Evolutionary conservation across 2,113 vertebrate species (phyloP).

Genomic region (Peromyscus polionotus): DNA sequence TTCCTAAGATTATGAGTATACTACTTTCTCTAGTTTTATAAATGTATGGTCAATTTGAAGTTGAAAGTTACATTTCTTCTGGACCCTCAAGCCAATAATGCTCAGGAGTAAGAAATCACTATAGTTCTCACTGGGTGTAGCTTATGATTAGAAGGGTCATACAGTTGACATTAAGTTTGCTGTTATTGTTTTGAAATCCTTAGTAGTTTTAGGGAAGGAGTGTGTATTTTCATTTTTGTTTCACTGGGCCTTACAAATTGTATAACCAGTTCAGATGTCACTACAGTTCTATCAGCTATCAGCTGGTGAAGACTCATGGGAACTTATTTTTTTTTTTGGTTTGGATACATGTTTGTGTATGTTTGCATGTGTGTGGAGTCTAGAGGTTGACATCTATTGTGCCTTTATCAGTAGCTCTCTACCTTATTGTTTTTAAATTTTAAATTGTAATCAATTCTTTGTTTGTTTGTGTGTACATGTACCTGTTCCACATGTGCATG

Average conservation of each 20-base stretch:
- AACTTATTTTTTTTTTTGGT: not conserved
- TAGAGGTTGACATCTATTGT: not conserved
- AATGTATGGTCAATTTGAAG: constrained; percentile 37
- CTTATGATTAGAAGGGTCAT: not conserved
- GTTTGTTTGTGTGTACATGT: no score
- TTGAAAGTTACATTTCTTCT: constrained; percentile 1
- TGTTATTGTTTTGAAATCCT: constrained; percentile 21
- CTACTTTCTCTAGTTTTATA: not conserved
- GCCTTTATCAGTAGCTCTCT: not conserved
- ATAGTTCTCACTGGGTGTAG: not conserved
- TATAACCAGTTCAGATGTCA: not conserved
- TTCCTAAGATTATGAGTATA: constrained; percentile 37
- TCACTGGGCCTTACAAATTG: constrained; percentile 1
- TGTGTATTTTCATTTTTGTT: constrained; percentile 40
- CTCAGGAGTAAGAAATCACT: not conserved
- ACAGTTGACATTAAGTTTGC: not conserved
- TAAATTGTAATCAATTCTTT: not conserved
- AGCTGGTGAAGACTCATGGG: constrained; percentile 7
- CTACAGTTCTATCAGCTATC: not conserved
- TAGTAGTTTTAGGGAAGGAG: not conserved
- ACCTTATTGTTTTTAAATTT: not conserved
- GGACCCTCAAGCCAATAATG: not conserved
- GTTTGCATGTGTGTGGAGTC: not conserved
- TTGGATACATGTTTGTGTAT: not conserved
- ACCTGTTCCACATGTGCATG: not conserved